A percentile compares a stretch with the other conserved stretches of the same genome.
These are phyloP conservation scores for Limosa lapponica DNA, from an alignment of 2,797 vertebrate species.

Conservation along the genomic window DNA sequence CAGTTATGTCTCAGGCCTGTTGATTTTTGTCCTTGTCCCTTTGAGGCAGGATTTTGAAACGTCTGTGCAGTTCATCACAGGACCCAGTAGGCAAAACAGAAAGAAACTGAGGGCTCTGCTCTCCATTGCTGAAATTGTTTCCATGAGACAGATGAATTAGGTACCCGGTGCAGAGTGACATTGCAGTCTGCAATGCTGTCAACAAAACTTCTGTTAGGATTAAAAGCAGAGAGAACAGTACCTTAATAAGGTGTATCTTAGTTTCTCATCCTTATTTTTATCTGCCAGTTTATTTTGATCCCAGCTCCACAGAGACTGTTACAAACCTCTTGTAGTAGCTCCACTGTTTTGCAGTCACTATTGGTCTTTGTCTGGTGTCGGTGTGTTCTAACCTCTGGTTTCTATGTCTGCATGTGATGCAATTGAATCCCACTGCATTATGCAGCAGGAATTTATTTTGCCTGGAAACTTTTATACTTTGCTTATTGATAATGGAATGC, in stretches of 20 bases:
- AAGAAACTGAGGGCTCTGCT: background rate
- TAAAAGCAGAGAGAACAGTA: background rate
- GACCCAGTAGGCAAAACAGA: background rate
- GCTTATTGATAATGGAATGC: background rate
- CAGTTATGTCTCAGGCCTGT: background rate
- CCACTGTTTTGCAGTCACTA: background rate
- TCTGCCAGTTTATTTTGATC: background rate
- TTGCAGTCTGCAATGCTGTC: background rate
- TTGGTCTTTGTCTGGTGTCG: background rate
- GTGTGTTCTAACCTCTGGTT: background rate
- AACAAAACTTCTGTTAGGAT: background rate
- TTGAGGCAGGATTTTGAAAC: background rate
- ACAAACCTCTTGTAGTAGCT: background rate
- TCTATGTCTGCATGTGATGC: background rate
- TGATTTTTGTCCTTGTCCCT: background rate
- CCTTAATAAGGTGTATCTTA: background rate
- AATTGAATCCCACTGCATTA: background rate
- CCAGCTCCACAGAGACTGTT: conserved; percentile 15
- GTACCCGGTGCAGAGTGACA: background rate
- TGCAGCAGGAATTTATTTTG: background rate
- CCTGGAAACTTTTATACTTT: background rate
- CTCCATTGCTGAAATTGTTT: background rate
- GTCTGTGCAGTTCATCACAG: background rate
- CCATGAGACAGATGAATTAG: background rate
- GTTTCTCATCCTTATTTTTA: background rate